Evolutionary conservation across 2,888 invertebrate genomes (phyloP).

Genomic region (Ptilodon capucinus): DNA sequence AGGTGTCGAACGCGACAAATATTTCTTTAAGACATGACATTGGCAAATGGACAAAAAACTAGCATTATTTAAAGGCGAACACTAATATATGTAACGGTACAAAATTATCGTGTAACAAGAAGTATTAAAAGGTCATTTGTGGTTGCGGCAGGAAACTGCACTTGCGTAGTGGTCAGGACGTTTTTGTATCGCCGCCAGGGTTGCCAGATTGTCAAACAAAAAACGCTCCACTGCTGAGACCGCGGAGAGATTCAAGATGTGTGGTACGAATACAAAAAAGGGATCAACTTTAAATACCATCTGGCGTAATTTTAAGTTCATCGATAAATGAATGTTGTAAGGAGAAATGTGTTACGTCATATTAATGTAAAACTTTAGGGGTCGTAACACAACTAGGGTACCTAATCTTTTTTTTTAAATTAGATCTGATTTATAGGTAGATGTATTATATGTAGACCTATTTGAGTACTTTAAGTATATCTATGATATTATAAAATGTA

Average conservation of each 20-base stretch:
- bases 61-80: constrained; percentile 26
- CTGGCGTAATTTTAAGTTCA: not conserved
- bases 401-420: too few species aligned
- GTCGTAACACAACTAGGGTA: too few species aligned
- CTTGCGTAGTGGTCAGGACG: constrained; percentile 61
- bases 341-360: too few species aligned
- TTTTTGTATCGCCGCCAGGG: constrained; percentile 49
- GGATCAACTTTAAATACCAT: too few species aligned
- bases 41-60: not conserved
- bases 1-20: too few species aligned
- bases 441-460: too few species aligned
- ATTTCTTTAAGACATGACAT: not conserved
- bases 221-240: too few species aligned
- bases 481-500: too few species aligned
- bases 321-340: too few species aligned
- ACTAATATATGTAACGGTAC: constrained; percentile 52
- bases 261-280: not conserved
- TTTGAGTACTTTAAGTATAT: too few species aligned
- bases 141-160: constrained; percentile 71
- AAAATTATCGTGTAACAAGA: constrained; percentile 62
- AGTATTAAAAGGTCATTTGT: constrained; percentile 72
- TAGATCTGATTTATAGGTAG: too few species aligned
- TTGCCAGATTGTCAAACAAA: constrained; percentile 33
- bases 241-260: not conserved
- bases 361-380: too few species aligned